Evolutionary conservation across 1,140 invertebrate species (phyloP).

Genomic region (Cydia splendana): DNA sequence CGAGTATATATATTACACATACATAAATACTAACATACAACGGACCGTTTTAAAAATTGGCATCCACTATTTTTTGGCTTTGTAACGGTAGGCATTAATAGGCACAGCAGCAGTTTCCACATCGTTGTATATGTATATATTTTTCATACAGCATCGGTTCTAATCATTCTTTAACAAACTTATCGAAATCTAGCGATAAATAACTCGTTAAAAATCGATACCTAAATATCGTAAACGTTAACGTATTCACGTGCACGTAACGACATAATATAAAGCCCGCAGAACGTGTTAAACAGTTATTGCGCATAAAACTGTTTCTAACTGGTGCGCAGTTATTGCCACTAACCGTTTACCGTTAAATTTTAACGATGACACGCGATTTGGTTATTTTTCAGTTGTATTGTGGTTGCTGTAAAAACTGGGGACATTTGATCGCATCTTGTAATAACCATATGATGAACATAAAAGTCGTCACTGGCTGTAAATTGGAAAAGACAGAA

Average conservation of each 20-base stretch:
- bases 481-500: no score
- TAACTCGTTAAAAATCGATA: conserved; percentile 18
- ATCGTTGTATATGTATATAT: no score
- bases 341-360: conserved; percentile 56
- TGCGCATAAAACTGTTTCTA: conserved; percentile 54
- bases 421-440: neutral
- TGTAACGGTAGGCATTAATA: no score
- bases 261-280: conserved; percentile 41
- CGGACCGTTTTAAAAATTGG: neutral
- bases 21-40: no score
- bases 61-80: neutral
- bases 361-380: conserved; percentile 57
- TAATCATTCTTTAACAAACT: neutral
- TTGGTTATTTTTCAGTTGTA: conserved; percentile 41
- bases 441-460: neutral
- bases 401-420: neutral
- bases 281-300: conserved; percentile 54
- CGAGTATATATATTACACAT: no score
- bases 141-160: neutral
- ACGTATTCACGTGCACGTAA: conserved; percentile 59
- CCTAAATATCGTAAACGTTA: conserved; percentile 44
- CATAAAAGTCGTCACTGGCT: neutral
- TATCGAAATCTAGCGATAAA: neutral
- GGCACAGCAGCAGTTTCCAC: no score
- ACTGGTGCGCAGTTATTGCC: conserved; percentile 45